Conservation (phyloP, 2,888 invertebrate genomes). For the Poecilus cupreus region DNA sequence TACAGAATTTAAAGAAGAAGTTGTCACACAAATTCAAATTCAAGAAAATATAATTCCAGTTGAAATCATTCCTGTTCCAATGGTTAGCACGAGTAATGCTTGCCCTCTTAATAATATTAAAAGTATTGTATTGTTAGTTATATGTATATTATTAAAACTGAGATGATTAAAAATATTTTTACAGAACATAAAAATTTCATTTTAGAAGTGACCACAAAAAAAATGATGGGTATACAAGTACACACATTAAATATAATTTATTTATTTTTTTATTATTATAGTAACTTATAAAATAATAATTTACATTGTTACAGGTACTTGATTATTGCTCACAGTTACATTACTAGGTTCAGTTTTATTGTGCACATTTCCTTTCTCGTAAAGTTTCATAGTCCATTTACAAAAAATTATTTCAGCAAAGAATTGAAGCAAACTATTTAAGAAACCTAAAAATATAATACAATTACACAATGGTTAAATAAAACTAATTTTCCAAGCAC, state of each 20-base stretch:
- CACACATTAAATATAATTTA: background rate
- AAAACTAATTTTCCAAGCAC: constrained; percentile 4
- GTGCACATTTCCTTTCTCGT: constrained; percentile 53
- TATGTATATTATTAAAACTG: constrained; percentile 20
- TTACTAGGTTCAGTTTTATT: constrained; percentile 7
- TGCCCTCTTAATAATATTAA: constrained; percentile 8
- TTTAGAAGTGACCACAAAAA: too few relatives aligned
- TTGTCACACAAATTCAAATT: constrained; percentile 68
- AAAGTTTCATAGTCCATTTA: constrained; percentile 63
- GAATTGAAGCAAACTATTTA: constrained; percentile 67
- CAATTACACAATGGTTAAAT: constrained; percentile 69
- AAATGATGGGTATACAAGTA: too few relatives aligned
- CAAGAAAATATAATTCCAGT: constrained; percentile 66
- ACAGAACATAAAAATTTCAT: constrained; percentile 24
- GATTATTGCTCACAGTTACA: constrained; percentile 16
- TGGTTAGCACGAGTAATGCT: constrained; percentile 36
- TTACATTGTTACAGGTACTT: constrained; percentile 37
- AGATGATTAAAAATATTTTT: background rate
- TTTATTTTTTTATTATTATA: too few relatives aligned
- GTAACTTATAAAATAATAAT: background rate
- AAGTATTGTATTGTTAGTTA: constrained; percentile 19
- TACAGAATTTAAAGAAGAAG: constrained; percentile 68
- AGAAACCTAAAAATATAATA: constrained; percentile 69
- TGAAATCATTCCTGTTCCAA: constrained; percentile 59
- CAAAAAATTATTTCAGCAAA: constrained; percentile 66